phyloP scores from a whole-genome alignment of 2,797 vertebrate species.

The Micromesistius poutassou region DNA sequence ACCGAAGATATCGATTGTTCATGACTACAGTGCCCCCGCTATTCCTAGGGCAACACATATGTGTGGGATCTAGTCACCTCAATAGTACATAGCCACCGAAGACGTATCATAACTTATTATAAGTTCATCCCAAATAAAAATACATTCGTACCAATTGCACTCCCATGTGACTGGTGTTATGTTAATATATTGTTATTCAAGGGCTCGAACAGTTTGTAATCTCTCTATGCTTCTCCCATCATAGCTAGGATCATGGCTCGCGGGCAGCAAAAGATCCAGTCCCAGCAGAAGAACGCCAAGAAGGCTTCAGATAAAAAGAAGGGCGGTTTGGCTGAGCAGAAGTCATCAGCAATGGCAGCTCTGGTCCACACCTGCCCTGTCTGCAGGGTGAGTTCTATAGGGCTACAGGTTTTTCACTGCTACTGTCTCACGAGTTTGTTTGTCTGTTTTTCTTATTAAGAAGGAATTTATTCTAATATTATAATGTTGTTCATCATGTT shows the following conservation, averaged over 20 bases:
- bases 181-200: too few relatives aligned
- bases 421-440: background rate
- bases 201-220: background rate
- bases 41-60: too few relatives aligned
- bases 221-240: background rate
- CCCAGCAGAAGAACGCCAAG: conserved; percentile 83
- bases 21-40: too few relatives aligned
- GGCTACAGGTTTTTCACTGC: background rate
- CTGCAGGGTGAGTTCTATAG: conserved; percentile 68
- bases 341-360: conserved; percentile 79
- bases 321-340: conserved; percentile 75
- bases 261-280: conserved; percentile 85
- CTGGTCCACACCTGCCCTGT: conserved; percentile 81
- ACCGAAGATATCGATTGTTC: too few relatives aligned
- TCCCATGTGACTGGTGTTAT: background rate
- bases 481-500: too few relatives aligned
- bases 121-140: background rate
- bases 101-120: too few relatives aligned
- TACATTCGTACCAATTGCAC: background rate
- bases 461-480: too few relatives aligned
- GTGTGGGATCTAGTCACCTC: too few relatives aligned
- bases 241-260: conserved; percentile 73
- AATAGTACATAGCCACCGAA: too few relatives aligned
- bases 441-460: too few relatives aligned
- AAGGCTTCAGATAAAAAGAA: conserved; percentile 84